Percentiles rank a stretch among this genome's conserved stretches.
These are phyloP conservation scores for Pegoplata infirma DNA, from an alignment of 2,888 invertebrate species.

Conservation along the genomic window DNA sequence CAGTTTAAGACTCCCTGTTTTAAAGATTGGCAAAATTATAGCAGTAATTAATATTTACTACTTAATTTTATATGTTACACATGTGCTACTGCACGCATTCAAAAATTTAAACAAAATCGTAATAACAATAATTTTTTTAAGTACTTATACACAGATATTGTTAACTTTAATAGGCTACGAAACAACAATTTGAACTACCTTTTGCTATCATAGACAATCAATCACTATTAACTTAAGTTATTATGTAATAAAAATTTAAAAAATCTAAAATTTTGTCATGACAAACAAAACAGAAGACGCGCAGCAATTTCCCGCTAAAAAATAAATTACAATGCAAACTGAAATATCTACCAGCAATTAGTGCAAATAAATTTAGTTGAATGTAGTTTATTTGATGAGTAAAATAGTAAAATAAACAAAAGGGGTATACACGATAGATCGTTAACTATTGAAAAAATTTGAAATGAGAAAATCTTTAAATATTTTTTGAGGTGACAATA, in stretches of 20 bases:
- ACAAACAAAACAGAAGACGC: background rate
- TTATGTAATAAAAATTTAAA: constrained; percentile 33
- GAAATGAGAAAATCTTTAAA: no score
- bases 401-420: no score
- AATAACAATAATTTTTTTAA: background rate
- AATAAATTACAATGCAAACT: background rate
- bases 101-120: background rate
- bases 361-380: constrained; percentile 25
- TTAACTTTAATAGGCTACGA: background rate
- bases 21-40: background rate
- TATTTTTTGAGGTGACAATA: no score
- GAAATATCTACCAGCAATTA: constrained; percentile 24
- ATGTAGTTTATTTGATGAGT: constrained; percentile 1
- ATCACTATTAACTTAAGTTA: constrained; percentile 19
- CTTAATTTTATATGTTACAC: background rate
- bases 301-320: background rate
- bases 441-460: no score
- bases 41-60: background rate
- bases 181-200: background rate
- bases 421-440: no score
- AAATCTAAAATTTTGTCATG: constrained; percentile 11
- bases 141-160: background rate
- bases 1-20: background rate
- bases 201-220: background rate
- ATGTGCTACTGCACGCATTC: background rate